Base-by-base conservation (phyloP, 1,140 invertebrate species). In the Notospermus geniculatus region DNA sequence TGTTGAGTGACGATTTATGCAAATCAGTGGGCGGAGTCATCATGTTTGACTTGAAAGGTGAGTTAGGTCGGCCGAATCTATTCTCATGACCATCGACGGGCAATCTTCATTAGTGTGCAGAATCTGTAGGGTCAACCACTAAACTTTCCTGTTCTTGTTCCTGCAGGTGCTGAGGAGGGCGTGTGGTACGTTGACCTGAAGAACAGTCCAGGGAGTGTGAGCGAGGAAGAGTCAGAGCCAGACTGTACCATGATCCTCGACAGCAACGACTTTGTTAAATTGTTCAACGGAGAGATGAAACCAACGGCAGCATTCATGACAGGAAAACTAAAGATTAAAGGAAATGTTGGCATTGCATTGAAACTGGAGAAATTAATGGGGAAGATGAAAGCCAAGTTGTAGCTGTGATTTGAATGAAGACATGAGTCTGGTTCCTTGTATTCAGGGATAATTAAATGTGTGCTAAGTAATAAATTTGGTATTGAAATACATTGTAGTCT, bases 331-430 rank as follows among this genome's bases (percentile, higher is more conserved):
- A 97, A 96, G 83, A 92, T 99, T 61, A 87, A 86, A 68, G 96
- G 96, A 0, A 93, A 96, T 76, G 84, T 98, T 73, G 89, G 90
- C 67, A 91, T 95, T 76, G 96, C 95, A 1, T 93, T 98, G 88
- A 96, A 97, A 79, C 77, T 98, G 60, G 95, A 98, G 80, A 95
- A 95, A 81, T 83, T 98, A 2, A 93, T 98, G 90, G 83, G 83
- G 53, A 87, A 88, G 60, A 84, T 96, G 29, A 93, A 93, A 77
- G 87, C 89, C n/a, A 89, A 89, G 39, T 65, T 77, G 39, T 77
- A 63, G 32, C n/a, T n/a, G n/a, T n/a, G n/a, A n/a, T n/a, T n/a
- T n/a, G n/a, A n/a, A n/a, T n/a, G n/a, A n/a, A n/a, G n/a, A n/a
- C n/a, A n/a, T n/a, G n/a, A n/a, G n/a, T n/a, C n/a, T n/a, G n/a